A percentile compares a stretch with the other conserved stretches of the same genome.
These are phyloP conservation scores for Hesperophylax magnus DNA, from an alignment of 1,140 invertebrate genomes.

Conservation along the genomic window DNA sequence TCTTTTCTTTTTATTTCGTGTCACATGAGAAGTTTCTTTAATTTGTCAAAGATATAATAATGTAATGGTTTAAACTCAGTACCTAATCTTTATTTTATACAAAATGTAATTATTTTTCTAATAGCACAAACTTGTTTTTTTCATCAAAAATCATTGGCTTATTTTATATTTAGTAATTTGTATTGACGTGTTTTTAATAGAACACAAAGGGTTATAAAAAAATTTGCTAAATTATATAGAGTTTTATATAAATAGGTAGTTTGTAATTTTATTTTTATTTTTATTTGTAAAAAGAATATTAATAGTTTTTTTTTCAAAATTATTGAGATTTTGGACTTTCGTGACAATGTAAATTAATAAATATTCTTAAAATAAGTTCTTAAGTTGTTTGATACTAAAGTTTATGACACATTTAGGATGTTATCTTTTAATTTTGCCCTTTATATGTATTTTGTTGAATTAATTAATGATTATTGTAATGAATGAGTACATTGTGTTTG, in stretches of 20 bases:
- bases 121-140: neutral
- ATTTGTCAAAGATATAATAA: neutral
- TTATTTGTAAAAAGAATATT: slow-evolving; percentile 22
- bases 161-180: neutral
- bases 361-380: slow-evolving; percentile 26
- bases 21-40: neutral
- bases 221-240: slow-evolving; percentile 39
- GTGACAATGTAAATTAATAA: slow-evolving; percentile 22
- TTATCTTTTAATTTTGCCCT: no score
- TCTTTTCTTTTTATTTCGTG: neutral
- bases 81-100: no score
- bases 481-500: no score
- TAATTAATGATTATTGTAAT: no score
- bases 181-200: neutral
- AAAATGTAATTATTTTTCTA: no score
- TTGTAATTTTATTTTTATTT: slow-evolving; percentile 28
- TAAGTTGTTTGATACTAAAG: slow-evolving; percentile 38
- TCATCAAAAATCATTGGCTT: neutral
- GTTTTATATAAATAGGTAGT: slow-evolving; percentile 40
- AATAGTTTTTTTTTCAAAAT: slow-evolving; percentile 16
- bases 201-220: slow-evolving; percentile 33
- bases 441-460: no score
- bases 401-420: neutral
- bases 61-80: neutral
- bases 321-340: slow-evolving; percentile 26